Base-by-base conservation (phyloP, 2,888 invertebrate species). In the Eudemis profundana region DNA sequence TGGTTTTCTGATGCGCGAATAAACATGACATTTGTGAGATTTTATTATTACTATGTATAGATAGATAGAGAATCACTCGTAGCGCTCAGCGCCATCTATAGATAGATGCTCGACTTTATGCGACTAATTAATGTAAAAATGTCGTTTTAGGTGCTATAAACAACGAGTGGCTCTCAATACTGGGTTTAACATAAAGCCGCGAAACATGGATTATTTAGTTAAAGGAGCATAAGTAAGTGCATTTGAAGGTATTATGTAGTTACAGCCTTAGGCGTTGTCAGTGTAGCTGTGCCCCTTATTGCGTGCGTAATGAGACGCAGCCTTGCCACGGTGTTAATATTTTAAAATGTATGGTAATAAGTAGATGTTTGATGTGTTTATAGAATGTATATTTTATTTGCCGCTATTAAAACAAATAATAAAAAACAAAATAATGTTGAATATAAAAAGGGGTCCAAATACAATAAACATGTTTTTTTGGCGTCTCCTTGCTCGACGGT, bases 171-270 rank as follows among this genome's bases (percentile, higher is more conserved):
- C 56, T 42, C 40, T 47, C 65, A 80, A 81, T 78, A 36, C 56
- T 38, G 23, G 40, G 66, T 79, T 82, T 80, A 77, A 63, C 76
- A 78, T 74, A 68, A 80, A 79, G 77, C 73, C 70, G 63, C 71
- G 61, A 67, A 74, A 75, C 76, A 50, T 57, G 57, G 64, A 50
- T 76, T 75, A 76, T 76, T 76, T 75, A 73, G 76, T 74, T 70
- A 63, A 56, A 69, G 69, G 62, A 72, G 70, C 73, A n/a, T n/a
- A n/a, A n/a, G 17, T 44, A 56, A 56, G 23, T 53, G 23, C 33
- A 33, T 33, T 27, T 40, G 15, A 5, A 54, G 10, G 14, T 14
- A 2, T 8, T 36, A 36, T 36, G 51, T n/a, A 36, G 17, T 36
- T 36, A n/a, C n/a, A 5, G 51, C n/a, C 17, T n/a, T n/a, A 7